phyloP scores from a whole-genome alignment of 2,113 vertebrate genomes.

The Leiothrix lutea region DNA sequence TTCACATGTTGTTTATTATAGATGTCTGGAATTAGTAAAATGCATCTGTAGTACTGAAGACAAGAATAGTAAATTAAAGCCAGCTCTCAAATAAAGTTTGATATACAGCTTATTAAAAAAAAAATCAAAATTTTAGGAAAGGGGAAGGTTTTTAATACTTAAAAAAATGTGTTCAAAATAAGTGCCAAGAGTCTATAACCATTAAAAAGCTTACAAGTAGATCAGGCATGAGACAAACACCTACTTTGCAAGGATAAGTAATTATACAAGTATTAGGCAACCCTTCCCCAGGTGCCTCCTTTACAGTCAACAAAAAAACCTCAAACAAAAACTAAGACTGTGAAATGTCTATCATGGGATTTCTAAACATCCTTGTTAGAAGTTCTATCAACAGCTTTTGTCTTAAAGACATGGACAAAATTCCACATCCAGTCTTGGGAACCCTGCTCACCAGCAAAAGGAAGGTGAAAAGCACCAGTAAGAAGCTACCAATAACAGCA shows the following conservation, averaged over 20 bases:
- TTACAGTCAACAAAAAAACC: neutral
- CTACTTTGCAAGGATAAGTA: neutral
- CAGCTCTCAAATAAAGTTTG: neutral
- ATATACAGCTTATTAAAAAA: neutral
- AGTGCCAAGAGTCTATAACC: neutral
- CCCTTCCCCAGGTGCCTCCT: neutral
- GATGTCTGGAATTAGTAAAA: slow-evolving; percentile 94
- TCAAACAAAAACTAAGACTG: neutral
- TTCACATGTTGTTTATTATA: slow-evolving; percentile 96
- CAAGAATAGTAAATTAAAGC: slow-evolving; percentile 18
- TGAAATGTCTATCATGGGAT: neutral
- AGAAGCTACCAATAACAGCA: neutral
- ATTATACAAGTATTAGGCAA: neutral
- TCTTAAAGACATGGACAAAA: neutral
- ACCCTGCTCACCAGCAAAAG: neutral
- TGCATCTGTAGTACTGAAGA: slow-evolving; percentile 94
- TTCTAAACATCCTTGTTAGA: neutral
- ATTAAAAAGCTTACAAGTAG: neutral
- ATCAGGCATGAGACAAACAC: neutral
- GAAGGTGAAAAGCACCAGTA: neutral
- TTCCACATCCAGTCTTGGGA: neutral
- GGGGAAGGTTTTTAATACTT: neutral
- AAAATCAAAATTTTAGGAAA: neutral
- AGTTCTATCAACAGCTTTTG: neutral
- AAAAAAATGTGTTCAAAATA: neutral